Base-by-base conservation (phyloP, 1,140 invertebrate genomes). In the Drosophila navojoa region DNA sequence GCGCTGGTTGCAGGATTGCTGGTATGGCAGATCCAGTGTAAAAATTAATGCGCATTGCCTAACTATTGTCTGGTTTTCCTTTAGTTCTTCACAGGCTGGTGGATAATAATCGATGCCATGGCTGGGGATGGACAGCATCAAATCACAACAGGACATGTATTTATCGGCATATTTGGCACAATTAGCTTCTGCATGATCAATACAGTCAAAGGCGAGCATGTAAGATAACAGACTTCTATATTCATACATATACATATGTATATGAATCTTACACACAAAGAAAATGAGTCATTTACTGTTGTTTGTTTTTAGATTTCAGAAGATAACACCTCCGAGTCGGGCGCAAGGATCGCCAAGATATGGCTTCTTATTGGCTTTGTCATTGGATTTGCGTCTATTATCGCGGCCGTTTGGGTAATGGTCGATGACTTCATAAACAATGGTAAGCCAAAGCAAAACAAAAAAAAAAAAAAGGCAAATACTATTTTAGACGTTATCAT, bases 291-390 rank as follows among this genome's bases (percentile, higher is more conserved):
- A 86, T 69, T 38, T 38, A 13, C 35, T 63, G 7, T 45, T 55
- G 45, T 52, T 76, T 32, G 50, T 47, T 19, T 72, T 35, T 55
- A 92, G 91, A 90, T 92, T 64, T 90, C 89, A 0, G 91, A 91
- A 22, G 81, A 92, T 16, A 91, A 92, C 54, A 77, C 78, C 0
- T 92, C 86, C 5, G 91, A 89, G 38, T 81, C 77, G 62, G 98
- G 98, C 10, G 95, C 97, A 2, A 95, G 96, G 92, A 97, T 97
- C 52, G 97, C 98, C 13, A 94, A 97, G 67, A 94, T 97, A n/a
- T 99, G 98, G 98, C 93, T 99, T 0, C 99, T 99, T 90, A 92
- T 98, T 52, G 99, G 98, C 4, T 99, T 99, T 93, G 95, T 99
- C 0, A 94, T 99, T 79, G 98, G 98, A 59, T 99, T 99, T 93